These are phyloP conservation scores for Manis crassicaudata DNA, from an alignment of 2,797 vertebrate species.

Conservation along the genomic window DNA sequence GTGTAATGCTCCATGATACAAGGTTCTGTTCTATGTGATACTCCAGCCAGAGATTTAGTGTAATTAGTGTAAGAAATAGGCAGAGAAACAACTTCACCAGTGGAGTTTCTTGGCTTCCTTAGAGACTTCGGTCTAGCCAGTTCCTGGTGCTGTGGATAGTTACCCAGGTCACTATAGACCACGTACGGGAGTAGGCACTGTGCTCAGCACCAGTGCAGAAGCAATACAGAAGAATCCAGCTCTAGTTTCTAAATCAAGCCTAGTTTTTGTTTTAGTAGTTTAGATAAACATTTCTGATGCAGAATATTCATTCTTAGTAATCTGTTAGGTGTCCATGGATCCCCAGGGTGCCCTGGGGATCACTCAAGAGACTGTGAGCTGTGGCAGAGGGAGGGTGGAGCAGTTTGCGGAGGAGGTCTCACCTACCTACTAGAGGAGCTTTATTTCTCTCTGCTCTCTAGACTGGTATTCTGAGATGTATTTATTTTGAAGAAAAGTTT, in stretches of 20 bases:
- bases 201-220: not conserved
- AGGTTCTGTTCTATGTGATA: not conserved
- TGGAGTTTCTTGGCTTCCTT: not conserved
- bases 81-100: not conserved
- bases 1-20: not conserved
- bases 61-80: not conserved
- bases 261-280: not conserved
- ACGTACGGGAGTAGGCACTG: not conserved
- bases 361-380: not conserved
- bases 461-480: not conserved
- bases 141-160: not conserved
- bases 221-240: not conserved
- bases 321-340: not conserved
- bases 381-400: not conserved
- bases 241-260: not conserved
- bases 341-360: not conserved
- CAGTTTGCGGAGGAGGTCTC: too few relatives aligned
- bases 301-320: not conserved
- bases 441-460: not conserved
- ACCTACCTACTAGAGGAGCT: not conserved
- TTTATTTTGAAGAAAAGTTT: not conserved
- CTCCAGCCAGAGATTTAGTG: not conserved
- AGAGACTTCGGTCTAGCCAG: not conserved
- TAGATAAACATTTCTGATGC: not conserved
- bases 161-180: not conserved